Base-by-base conservation (phyloP, 1,140 invertebrate genomes). In the Gryon sp. region DNA sequence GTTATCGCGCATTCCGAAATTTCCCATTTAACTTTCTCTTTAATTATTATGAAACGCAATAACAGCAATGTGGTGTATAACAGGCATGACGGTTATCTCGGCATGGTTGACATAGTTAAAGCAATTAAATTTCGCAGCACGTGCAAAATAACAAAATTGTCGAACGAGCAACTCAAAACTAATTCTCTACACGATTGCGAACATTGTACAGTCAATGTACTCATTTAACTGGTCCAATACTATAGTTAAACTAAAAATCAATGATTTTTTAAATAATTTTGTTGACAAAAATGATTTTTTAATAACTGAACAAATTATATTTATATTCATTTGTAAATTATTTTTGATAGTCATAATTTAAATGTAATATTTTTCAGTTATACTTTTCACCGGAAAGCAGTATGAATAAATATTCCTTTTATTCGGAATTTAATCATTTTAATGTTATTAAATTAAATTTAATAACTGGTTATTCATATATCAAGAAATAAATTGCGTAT, bases 21-120 rank as follows among this genome's bases (percentile, higher is more conserved):
- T 74, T 74, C 53, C 34, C 53, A 74, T 74, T 66, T 66, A 74
- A 74, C 60, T 66, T 74, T 66, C 60, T 74, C 53, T 74, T 74
- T 59, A 66, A 74, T 66, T 65, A 73, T 73, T 65, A 52, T 65
- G 60, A 74, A 66, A 74, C 60, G 45, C 38, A 66, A 53, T 40
- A 59, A 66, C 53, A 74, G 52, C 60, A 60, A 43, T 34, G 30
- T 38, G 43, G 45, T 66, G 63, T 66, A 30, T 53, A 65, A 59
- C 43, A 40, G 43, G 60, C 36, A 46, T 74, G 28, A 74, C 53
- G 53, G 60, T 66, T 60, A 66, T 74, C 45, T 30, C 28, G 20
- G 28, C 20, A 52, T 53, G 36, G 60, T 66, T 74, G 60, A 74
- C 52, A 53, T 53, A 74, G 40, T 73, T 73, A 63, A 50, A 50